Conservation (phyloP, 2,888 invertebrate species). For the Acronicta leporina region DNA sequence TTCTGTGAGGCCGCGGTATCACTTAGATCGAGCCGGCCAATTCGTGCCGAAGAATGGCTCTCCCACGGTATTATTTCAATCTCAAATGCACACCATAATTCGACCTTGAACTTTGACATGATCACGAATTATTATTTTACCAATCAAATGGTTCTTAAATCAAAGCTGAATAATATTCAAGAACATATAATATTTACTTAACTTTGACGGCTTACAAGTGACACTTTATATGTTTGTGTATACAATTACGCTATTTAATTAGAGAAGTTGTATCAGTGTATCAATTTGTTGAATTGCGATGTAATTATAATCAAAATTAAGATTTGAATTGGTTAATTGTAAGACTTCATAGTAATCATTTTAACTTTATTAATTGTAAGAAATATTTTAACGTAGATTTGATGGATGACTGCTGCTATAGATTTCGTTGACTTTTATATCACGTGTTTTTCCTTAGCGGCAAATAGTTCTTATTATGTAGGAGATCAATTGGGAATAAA, state of each 20-base stretch:
- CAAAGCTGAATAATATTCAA: conserved; percentile 7
- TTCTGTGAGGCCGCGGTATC: too few species aligned
- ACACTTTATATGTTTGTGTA: neutral
- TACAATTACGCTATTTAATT: neutral
- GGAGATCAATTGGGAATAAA: too few species aligned
- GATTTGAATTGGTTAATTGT: neutral
- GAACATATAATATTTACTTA: conserved; percentile 23
- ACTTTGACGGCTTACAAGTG: conserved; percentile 6
- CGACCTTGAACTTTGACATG: conserved; percentile 20
- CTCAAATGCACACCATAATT: neutral
- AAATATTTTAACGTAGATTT: too few species aligned
- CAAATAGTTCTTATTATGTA: too few species aligned
- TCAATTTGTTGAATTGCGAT: neutral
- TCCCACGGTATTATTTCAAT: too few species aligned
- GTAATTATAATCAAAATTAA: neutral
- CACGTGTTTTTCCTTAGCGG: too few species aligned
- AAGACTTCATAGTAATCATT: too few species aligned
- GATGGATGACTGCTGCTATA: too few species aligned
- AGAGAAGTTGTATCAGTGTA: neutral
- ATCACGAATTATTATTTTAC: conserved; percentile 21
- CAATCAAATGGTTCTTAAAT: conserved; percentile 11
- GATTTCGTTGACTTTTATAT: too few species aligned
- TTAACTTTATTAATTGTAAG: too few species aligned
- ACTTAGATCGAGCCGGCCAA: too few species aligned
- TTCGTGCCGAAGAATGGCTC: too few species aligned